Percentiles rank a stretch among this genome's conserved stretches.
Conservation (phyloP, 2,888 invertebrate species). For the Agapostemon virescens region DNA sequence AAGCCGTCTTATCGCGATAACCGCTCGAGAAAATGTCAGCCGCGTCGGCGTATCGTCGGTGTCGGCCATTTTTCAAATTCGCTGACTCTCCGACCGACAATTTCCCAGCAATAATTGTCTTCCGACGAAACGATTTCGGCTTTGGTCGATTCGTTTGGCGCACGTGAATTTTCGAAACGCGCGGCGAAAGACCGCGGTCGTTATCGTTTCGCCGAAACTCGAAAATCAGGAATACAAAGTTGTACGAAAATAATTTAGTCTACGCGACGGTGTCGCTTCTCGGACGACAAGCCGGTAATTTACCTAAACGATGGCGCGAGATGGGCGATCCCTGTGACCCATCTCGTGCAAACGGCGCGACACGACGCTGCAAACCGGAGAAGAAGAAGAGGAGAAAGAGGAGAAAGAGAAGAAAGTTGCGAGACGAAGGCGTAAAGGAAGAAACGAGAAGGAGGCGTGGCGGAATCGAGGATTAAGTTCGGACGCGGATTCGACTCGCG, state of each 20-base stretch:
- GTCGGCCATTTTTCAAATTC: constrained; percentile 52
- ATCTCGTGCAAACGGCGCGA: constrained; percentile 18
- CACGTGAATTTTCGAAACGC: background rate
- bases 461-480: constrained; percentile 53
- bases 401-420: constrained; percentile 38
- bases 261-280: constrained; percentile 51
- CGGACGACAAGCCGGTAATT: constrained; percentile 58
- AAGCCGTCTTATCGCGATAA: constrained; percentile 73
- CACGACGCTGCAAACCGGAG: background rate
- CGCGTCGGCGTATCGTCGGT: constrained; percentile 10
- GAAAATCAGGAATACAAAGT: constrained; percentile 12
- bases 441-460: constrained; percentile 48
- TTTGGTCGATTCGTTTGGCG: background rate
- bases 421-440: constrained; percentile 45
- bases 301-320: constrained; percentile 60
- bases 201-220: background rate
- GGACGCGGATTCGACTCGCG: constrained; percentile 39
- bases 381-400: constrained; percentile 19
- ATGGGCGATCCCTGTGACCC: constrained; percentile 61
- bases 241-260: constrained; percentile 45
- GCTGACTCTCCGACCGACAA: constrained; percentile 22
- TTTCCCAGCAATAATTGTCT: background rate
- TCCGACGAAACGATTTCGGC: background rate
- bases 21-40: constrained; percentile 65
- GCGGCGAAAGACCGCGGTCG: background rate